Evolutionary conservation across 2,797 vertebrate genomes (phyloP).

Genomic region (Bovichtus variegatus): DNA sequence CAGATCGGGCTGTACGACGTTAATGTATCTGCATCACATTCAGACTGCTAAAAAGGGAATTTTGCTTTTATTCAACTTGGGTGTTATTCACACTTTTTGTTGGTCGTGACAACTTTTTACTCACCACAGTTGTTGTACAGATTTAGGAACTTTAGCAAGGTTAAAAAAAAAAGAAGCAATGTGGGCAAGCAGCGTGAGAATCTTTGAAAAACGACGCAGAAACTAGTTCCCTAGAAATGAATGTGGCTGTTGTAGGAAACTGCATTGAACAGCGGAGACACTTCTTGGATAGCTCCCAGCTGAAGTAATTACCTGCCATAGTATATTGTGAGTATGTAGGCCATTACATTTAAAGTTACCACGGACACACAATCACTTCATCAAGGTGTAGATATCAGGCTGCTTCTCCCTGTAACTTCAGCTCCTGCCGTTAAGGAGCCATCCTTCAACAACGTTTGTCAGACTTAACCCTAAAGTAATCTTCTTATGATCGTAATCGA

Average conservation of each 20-base stretch:
- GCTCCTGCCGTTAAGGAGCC: not conserved
- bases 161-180: not conserved
- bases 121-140: not conserved
- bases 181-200: no score
- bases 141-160: not conserved
- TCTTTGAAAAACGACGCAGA: not conserved
- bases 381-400: constrained; percentile 33
- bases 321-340: not conserved
- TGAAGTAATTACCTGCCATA: not conserved
- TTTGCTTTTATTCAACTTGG: not conserved
- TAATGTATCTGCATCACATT: not conserved
- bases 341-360: constrained; percentile 36
- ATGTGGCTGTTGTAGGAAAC: not conserved
- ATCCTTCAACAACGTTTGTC: not conserved
- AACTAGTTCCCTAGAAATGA: not conserved
- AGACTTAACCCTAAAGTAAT: not conserved
- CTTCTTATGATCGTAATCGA: not conserved
- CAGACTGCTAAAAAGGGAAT: not conserved
- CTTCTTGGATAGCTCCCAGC: not conserved
- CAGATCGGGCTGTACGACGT: not conserved
- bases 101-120: no score
- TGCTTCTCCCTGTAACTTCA: constrained; percentile 46
- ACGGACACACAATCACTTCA: constrained; percentile 14
- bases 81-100: not conserved
- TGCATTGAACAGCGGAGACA: not conserved